phyloP scores from a whole-genome alignment of 2,113 vertebrate species.

The Conger conger region DNA sequence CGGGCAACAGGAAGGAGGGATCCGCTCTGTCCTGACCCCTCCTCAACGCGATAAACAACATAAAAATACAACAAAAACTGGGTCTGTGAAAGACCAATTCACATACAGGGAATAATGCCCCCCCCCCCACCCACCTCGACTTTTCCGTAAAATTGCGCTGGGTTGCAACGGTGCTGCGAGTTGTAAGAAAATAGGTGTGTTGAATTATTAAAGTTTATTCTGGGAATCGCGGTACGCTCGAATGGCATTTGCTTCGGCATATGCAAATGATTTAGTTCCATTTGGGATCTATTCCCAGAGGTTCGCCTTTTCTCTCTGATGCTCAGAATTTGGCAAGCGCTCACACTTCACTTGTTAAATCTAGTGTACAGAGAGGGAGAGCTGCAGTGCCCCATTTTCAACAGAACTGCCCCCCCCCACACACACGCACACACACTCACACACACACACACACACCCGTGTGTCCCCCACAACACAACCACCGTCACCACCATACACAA shows the following conservation, averaged over 20 bases:
- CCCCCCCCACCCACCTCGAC: constrained; percentile 23
- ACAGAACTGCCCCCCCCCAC: neutral
- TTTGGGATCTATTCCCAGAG: constrained; percentile 81
- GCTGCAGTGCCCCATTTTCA: constrained; percentile 30
- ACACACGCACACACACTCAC: neutral
- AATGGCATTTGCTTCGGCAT: constrained; percentile 74
- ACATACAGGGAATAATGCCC: constrained; percentile 32
- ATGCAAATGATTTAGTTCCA: constrained; percentile 84
- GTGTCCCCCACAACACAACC: constrained; percentile 13
- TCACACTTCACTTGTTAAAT: constrained; percentile 46
- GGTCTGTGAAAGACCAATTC: constrained; percentile 39
- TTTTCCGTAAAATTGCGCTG: constrained; percentile 52
- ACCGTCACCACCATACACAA: constrained; percentile 2
- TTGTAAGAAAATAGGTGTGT: constrained; percentile 68
- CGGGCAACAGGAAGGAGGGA: constrained; percentile 60
- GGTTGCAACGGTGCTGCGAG: constrained; percentile 48
- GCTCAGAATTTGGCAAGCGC: constrained; percentile 74
- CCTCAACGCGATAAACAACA: constrained; percentile 7
- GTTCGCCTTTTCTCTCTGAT: constrained; percentile 71
- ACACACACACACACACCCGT: neutral
- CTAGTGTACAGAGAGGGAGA: constrained; percentile 33
- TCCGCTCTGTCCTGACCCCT: neutral
- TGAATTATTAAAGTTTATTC: constrained; percentile 80
- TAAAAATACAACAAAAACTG: neutral
- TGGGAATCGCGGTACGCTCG: constrained; percentile 63